Evolutionary conservation across 2,113 vertebrate species (phyloP), one percentile per base, ranked within the genome.

Genomic region (Semnopithecus entellus): DNA sequence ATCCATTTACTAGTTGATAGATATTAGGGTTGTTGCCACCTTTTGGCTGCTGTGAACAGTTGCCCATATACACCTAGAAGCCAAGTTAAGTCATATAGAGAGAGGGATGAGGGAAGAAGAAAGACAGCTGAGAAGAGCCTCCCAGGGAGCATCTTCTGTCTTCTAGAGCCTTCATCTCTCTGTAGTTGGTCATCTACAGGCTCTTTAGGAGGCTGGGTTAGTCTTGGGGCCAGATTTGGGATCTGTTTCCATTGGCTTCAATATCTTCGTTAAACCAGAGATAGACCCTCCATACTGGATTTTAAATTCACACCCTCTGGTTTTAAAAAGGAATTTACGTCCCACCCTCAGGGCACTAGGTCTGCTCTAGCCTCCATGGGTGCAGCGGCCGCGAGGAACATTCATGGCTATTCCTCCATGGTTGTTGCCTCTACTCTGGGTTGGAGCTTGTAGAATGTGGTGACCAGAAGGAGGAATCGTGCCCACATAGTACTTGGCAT

Each of bases 1-100:
- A 76, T 50, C 80, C 43, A 20, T 66, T 73, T 64, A 59, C 89
- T 83, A 93, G 73, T 76, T 83, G 70, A 57, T 91, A 87, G 80
- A 75, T 96, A 66, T 72, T 93, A 89, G 83, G 73, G 64, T 89
- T 84, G 75, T 97, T 96, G 93, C 91, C 61, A 43, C 52, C 40
- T 96, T 79, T 82, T 55, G 57, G 30, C 83, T 89, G 1, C 66
- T 96, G 88, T 50, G 50, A 96, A 68, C 79, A 88, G 80, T 50
- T 50, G 32, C 70, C 91, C 55, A n/a, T 90, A 57, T 92, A 86
- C 92, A 76, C 81, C 75, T 81, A 85, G 40, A 91, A 57, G 32
- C 16, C 93, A 81, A 30, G 78, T 88, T 96, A 95, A 95, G 91
- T 97, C 84, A 91, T 45, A 91, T 22, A 55, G 90, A 59, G n/a